phyloP scores from a whole-genome alignment of 2,797 vertebrate species.

The Gadopsis bispinosus region DNA sequence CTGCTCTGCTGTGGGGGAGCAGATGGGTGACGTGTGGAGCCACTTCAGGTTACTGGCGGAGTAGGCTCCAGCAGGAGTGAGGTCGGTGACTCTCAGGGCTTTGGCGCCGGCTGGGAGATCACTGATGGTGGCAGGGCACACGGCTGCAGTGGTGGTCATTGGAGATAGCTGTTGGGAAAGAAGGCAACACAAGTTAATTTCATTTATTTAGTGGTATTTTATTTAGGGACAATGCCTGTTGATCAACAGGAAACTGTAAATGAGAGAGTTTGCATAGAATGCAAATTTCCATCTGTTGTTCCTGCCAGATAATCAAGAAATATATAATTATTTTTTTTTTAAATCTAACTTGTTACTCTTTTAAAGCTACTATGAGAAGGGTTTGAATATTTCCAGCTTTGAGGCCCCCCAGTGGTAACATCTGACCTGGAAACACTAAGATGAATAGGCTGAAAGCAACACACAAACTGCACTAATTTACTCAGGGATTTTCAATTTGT shows the following conservation, averaged over 20 bases:
- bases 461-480: neutral
- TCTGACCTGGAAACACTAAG: neutral
- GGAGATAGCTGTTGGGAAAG: constrained; percentile 74
- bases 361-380: neutral
- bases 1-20: constrained; percentile 79
- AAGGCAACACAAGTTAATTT: constrained; percentile 9
- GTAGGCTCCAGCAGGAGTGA: constrained; percentile 80
- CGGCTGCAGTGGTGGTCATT: constrained; percentile 45
- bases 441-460: neutral
- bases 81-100: constrained; percentile 79
- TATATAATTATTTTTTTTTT: too few relatives aligned
- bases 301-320: neutral
- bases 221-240: neutral
- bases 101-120: constrained; percentile 67
- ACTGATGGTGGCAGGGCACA: constrained; percentile 47
- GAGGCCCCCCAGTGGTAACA: neutral
- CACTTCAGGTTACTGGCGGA: constrained; percentile 85
- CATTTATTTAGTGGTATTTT: neutral
- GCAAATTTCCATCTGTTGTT: too few relatives aligned
- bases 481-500: neutral
- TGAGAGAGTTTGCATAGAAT: too few relatives aligned
- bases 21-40: constrained; percentile 87
- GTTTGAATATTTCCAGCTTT: neutral
- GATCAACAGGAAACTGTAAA: too few relatives aligned
- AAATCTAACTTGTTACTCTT: neutral